Conservation (phyloP, 2,797 vertebrate species). For the Limnodromus scolopaceus region DNA sequence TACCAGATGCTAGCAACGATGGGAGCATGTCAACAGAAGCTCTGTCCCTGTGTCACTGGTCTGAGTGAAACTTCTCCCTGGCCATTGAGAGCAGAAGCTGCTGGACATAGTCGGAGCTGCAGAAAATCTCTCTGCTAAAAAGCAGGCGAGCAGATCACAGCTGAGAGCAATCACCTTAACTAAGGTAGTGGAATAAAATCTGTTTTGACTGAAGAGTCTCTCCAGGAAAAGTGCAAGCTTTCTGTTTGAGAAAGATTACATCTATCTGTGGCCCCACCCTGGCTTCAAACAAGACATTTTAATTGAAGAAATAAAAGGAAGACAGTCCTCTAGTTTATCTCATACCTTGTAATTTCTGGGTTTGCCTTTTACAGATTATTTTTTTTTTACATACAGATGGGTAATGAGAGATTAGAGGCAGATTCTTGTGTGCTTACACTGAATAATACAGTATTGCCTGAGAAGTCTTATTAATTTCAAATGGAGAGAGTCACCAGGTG, state of each 20-base stretch:
- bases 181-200: neutral
- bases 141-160: neutral
- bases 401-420: neutral
- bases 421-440: neutral
- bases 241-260: neutral
- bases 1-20: neutral
- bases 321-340: neutral
- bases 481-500: neutral
- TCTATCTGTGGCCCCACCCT: fast-evolving
- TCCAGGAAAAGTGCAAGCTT: neutral
- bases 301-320: neutral
- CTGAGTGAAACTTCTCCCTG: neutral
- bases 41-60: fast-evolving
- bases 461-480: neutral
- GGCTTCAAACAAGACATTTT: neutral
- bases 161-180: neutral
- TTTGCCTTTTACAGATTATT: neutral
- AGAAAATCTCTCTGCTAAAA: neutral
- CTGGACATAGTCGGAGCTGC: neutral
- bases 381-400: neutral
- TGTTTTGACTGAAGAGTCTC: neutral
- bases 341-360: neutral
- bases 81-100: neutral
- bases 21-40: neutral
- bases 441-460: neutral